phyloP scores from a whole-genome alignment of 2,113 vertebrate species.

The Riparia riparia region DNA sequence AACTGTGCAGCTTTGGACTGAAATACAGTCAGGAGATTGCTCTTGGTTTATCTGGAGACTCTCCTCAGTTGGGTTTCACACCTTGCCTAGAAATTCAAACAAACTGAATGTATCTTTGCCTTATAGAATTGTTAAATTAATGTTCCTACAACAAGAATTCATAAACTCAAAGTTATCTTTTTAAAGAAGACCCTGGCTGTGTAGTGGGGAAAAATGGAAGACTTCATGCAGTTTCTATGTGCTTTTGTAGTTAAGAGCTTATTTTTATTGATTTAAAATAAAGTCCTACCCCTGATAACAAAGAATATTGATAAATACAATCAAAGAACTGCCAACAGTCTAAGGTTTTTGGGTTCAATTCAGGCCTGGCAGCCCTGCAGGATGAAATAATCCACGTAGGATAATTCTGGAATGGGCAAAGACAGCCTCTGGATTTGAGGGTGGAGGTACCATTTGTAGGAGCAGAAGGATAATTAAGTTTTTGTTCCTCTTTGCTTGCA shows the following conservation, averaged over 20 bases:
- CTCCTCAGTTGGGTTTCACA: neutral
- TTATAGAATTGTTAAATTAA: neutral
- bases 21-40: neutral
- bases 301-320: neutral
- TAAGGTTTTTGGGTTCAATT: neutral
- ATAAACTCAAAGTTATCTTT: neutral
- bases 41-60: neutral
- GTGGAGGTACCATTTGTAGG: neutral
- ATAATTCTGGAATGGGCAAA: neutral
- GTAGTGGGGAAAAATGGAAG: neutral
- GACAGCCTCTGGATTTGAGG: neutral
- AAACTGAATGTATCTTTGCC: constrained; percentile 2
- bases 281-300: neutral
- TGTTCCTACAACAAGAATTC: neutral
- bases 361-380: neutral
- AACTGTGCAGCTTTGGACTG: neutral
- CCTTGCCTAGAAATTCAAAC: constrained; percentile 5
- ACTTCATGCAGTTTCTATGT: neutral
- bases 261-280: neutral
- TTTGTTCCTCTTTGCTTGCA: neutral
- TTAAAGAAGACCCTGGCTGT: neutral
- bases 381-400: neutral
- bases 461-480: neutral
- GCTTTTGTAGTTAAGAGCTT: neutral
- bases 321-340: neutral